Evolutionary conservation across 2,797 vertebrate species (phyloP).

Genomic region (Capromys pilorides): DNA sequence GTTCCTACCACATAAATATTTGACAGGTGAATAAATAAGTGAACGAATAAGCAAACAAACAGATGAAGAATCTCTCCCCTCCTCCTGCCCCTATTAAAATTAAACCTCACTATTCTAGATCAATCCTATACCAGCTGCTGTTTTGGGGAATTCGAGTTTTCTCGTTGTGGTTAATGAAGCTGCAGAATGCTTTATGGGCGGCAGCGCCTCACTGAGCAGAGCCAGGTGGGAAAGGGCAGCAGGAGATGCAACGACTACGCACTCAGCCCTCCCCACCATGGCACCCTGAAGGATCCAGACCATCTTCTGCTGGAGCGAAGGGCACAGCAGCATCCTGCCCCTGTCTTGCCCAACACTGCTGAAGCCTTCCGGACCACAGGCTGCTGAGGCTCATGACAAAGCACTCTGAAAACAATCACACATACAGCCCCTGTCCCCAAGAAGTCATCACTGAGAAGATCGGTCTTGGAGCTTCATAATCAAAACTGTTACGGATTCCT

Average conservation of each 20-base stretch:
- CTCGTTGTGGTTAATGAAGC: neutral
- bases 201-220: neutral
- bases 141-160: neutral
- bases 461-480: neutral
- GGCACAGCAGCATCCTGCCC: fast-evolving
- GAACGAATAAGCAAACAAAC: neutral
- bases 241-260: neutral
- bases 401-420: neutral
- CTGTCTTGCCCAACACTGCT: neutral
- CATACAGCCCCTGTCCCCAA: neutral
- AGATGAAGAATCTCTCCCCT: neutral
- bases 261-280: neutral
- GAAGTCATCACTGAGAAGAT: neutral
- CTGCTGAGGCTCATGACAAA: neutral
- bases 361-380: neutral
- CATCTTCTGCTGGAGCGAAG: neutral
- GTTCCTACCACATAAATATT: neutral
- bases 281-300: neutral
- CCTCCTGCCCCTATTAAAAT: neutral
- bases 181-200: neutral
- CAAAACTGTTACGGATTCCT: neutral
- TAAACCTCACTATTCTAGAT: neutral
- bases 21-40: slow-evolving; percentile 7
- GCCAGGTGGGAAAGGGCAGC: too few relatives aligned
- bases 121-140: neutral